Base-by-base conservation (phyloP, 2,797 vertebrate genomes). In the Spinus pinus region DNA sequence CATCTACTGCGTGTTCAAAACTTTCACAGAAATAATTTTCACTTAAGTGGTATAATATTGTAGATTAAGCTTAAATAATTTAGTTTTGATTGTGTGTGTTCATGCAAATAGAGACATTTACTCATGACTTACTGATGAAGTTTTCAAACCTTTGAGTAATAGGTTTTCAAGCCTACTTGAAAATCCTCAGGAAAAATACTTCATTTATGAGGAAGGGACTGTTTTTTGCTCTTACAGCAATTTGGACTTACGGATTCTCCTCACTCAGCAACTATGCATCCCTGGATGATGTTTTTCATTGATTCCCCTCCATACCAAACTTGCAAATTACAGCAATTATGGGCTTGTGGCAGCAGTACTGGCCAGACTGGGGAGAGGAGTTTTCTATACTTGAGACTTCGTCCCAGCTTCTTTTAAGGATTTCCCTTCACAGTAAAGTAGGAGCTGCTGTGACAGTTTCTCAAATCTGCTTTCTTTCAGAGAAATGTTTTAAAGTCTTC, bases 81-180 rank as follows among this genome's bases (percentile, higher is more conserved):
- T 77, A 17, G 3, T 62, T 93, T 65, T 90, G 83, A 70, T 79
- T 89, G 62, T 78, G 46, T 89, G 50, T 87, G 54, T 62, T 90
- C 72, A 51, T 92, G 91, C 72, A 82, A 77, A 92, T 47, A 51
- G 37, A 81, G 33, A 64, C 33, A 44, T 72, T 67, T 88, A 83
- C 57, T 70, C 61, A 74, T 81, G 80, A 86, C 53, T 92, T 93
- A 47, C 35, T 90, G 69, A 88, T 91, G 60, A 80, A 93, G 65
- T 92, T 93, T 83, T 93, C 72, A 80, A 88, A 92, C 30, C 77
- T 86, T 33, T 83, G 56, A 81, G 44, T 86, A 82, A 58, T 7
- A 85, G 67, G 39, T 81, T 94, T 92, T 86, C 53, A 95, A 82
- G 56, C 35, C 72, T 70, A 33, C 49, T 78, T 81, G 49, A 83